Conservation (phyloP, 1,140 invertebrate genomes). For the Cotesia chilonis region DNA sequence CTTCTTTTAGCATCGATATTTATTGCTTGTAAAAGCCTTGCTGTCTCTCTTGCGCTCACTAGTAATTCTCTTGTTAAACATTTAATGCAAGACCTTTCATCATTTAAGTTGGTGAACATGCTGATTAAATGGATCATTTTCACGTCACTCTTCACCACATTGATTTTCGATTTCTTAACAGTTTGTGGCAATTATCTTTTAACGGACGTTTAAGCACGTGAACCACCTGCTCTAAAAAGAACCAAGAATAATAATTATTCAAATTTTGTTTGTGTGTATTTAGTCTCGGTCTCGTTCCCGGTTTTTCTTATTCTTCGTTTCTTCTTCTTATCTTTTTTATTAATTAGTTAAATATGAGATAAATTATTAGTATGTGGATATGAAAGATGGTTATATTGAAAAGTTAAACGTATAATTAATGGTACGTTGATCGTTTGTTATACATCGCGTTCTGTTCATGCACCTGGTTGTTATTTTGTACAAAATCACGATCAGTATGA, state of each 20-base stretch:
- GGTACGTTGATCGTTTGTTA: conserved; percentile 26
- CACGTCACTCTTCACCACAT: conserved; percentile 55
- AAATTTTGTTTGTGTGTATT: not conserved
- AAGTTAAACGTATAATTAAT: conserved; percentile 26
- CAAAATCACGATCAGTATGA: conserved; percentile 32
- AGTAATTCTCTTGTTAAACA: conserved; percentile 8
- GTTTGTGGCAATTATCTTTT: conserved; percentile 27
- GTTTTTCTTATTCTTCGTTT: no score
- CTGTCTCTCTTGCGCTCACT: conserved; percentile 2
- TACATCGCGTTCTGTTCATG: conserved; percentile 3
- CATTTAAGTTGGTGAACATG: conserved; percentile 24
- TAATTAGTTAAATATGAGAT: conserved; percentile 13
- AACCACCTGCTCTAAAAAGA: conserved; percentile 20
- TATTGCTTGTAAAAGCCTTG: conserved; percentile 16
- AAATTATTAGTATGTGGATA: conserved; percentile 22
- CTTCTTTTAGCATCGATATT: conserved; percentile 27
- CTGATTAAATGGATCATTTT: conserved; percentile 53
- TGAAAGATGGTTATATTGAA: not conserved
- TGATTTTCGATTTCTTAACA: conserved; percentile 45
- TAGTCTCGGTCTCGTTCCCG: not conserved
- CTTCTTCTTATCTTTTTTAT: not conserved
- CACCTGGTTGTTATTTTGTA: conserved; percentile 28
- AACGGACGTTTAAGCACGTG: not conserved
- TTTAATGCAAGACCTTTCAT: not conserved
- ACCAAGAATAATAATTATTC: not conserved